Conservation (phyloP, 2,888 invertebrate genomes). For the Lampropteryx suffumata region DNA sequence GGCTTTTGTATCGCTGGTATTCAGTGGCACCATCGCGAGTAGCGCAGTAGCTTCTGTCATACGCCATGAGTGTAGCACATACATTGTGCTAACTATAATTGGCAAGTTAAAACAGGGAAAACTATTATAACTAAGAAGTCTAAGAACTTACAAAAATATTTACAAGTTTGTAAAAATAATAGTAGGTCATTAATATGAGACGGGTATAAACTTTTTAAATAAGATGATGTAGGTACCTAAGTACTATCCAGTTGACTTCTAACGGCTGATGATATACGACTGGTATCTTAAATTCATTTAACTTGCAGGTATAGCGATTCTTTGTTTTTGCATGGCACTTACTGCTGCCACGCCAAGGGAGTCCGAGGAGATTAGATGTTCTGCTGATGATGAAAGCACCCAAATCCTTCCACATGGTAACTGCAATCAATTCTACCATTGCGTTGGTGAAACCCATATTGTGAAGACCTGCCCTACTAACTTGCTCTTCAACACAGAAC, state of each 20-base stretch:
- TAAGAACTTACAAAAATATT: too few relatives aligned
- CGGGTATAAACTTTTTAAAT: neutral
- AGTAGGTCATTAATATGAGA: too few relatives aligned
- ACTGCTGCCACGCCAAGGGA: constrained; percentile 12
- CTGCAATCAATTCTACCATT: constrained; percentile 30
- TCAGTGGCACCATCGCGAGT: too few relatives aligned
- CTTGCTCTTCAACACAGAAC: constrained; percentile 18
- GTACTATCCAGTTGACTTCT: too few relatives aligned
- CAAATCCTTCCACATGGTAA: constrained; percentile 19
- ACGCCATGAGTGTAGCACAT: too few relatives aligned
- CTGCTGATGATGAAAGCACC: constrained; percentile 6
- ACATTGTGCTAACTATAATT: too few relatives aligned
- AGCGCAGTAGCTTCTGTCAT: too few relatives aligned
- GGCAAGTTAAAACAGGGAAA: too few relatives aligned
- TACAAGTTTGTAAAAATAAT: too few relatives aligned
- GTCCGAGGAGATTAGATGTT: constrained; percentile 21
- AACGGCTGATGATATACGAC: neutral
- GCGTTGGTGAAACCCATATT: constrained; percentile 9
- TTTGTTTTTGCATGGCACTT: constrained; percentile 22
- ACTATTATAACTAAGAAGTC: too few relatives aligned
- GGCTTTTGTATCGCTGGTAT: too few relatives aligned
- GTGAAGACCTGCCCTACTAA: constrained; percentile 12
- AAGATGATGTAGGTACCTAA: too few relatives aligned
- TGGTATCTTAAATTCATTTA: neutral
- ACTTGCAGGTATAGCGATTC: constrained; percentile 21